Evolutionary conservation across 2,113 vertebrate species (phyloP).

Genomic region (Ictalurus punctatus): DNA sequence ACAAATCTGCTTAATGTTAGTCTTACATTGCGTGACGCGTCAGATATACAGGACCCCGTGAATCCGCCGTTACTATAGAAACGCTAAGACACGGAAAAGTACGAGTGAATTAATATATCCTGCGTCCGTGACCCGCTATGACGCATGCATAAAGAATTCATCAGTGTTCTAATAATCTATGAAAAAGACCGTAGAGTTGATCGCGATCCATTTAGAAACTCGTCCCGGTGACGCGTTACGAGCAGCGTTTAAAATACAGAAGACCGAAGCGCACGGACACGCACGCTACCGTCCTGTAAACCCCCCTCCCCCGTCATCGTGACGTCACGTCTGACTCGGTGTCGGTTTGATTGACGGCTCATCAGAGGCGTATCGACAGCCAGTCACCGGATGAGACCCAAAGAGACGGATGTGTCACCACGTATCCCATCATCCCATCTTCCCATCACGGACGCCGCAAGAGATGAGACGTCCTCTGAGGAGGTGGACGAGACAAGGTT

Average conservation of each 20-base stretch:
- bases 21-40: neutral
- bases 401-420: constrained; percentile 40
- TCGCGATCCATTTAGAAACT: no score
- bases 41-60: neutral
- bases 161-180: no score
- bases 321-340: constrained; percentile 31
- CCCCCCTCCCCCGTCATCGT: neutral
- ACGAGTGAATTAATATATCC: neutral
- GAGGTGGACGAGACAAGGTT: neutral
- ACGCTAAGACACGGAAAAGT: neutral
- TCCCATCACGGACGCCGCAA: neutral
- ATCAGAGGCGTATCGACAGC: constrained; percentile 48
- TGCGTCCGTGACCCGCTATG: no score
- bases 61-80: neutral
- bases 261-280: neutral
- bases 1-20: no score
- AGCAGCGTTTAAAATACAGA: no score
- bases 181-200: no score
- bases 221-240: no score
- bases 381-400: constrained; percentile 30
- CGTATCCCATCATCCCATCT: constrained; percentile 40
- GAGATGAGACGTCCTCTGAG: neutral
- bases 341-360: constrained; percentile 48
- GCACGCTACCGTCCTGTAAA: neutral
- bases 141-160: no score